Percentiles rank a stretch among this genome's conserved stretches.
phyloP scores from a whole-genome alignment of 2,113 vertebrate genomes.

The Cyphomyrus discorhynchus region DNA sequence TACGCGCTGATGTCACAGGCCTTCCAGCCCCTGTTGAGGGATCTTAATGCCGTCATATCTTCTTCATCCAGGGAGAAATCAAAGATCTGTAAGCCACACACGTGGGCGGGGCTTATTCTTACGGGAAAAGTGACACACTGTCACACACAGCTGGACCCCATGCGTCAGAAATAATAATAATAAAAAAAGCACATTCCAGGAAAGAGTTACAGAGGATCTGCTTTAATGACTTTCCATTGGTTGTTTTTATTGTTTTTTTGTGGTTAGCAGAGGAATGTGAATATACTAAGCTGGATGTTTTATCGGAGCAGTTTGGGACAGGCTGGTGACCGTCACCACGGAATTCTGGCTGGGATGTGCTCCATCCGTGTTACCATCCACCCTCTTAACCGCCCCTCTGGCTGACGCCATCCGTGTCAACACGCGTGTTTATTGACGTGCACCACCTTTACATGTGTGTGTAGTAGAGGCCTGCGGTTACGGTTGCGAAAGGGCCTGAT shows the following conservation, averaged over 20 bases:
- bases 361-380: neutral
- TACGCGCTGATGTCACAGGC: constrained; percentile 38
- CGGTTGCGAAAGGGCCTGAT: neutral
- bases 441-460: neutral
- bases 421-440: neutral
- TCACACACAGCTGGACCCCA: neutral
- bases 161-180: neutral
- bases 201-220: neutral
- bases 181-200: neutral
- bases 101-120: neutral
- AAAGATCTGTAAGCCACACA: constrained; percentile 53
- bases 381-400: neutral
- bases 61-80: constrained; percentile 56
- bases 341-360: neutral
- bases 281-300: neutral
- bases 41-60: constrained; percentile 48
- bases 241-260: neutral
- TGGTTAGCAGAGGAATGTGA: neutral
- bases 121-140: neutral
- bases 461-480: neutral
- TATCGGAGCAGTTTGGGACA: neutral
- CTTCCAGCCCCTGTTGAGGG: constrained; percentile 56
- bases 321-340: neutral
- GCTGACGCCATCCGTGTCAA: neutral
- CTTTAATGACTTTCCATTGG: neutral